Evolutionary conservation across 2,888 invertebrate species (phyloP), one percentile per base, ranked within the genome.

Genomic region (Serrognathus titanus): DNA sequence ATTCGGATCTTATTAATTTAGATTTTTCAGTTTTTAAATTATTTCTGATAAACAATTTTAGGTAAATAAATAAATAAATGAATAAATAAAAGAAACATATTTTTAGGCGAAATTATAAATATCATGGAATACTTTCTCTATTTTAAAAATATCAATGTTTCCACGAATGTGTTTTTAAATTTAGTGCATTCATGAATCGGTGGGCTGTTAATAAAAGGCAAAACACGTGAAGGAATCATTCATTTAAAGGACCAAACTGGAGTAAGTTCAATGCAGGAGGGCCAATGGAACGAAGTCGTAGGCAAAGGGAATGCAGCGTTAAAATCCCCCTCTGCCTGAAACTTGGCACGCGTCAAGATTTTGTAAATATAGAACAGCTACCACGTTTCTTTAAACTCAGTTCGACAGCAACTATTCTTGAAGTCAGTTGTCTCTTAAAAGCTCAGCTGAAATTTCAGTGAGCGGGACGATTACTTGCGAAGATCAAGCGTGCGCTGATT

Each of bases 301-400:
- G 55, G 48, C 60, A 61, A 60, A 65, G 66, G 65, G 64, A 60
- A 50, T 51, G 45, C 13, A 45, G 53, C 40, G 58, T 41, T 50
- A 39, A 43, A 58, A 63, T 59, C 65, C 63, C 63, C 62, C 64
- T 63, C 65, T 69, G 72, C 73, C 71, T 72, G 71, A 75, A 73
- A 72, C 72, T 76, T 78, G 78, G 78, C 78, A 78, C 78, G 77
- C 76, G 76, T 75, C 75, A 69, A 72, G 67, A 73, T 72, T 71
- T 71, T 71, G 68, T 76, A 77, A 78, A 78, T 77, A 76, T 78
- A 78, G 78, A 75, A 75, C 75, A 74, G 74, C 74, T 72, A 73
- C 71, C 74, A 71, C 73, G 68, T 71, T 71, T 69, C 72, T 71
- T 59, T 63, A 65, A 69, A 71, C 70, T 70, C 72, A 74, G 75